Base-by-base conservation (phyloP, 2,797 vertebrate species). In the Myripristis jacobus region DNA sequence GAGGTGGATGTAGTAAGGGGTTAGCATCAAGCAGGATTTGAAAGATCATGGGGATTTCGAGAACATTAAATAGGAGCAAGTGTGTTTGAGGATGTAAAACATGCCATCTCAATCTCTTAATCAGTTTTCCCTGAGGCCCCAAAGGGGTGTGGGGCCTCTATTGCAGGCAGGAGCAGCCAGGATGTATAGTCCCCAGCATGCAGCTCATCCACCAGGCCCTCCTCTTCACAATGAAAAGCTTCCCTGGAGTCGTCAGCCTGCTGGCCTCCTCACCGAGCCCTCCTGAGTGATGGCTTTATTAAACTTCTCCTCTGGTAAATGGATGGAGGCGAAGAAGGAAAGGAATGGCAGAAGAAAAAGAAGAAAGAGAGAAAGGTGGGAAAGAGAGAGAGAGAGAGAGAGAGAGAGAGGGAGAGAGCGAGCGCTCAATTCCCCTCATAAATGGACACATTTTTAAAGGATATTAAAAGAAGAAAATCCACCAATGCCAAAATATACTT, bases 251-350 rank as follows among this genome's bases (percentile, higher is more conserved):
- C 70, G 51, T 69, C 55, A 66, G 70, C 58, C 50, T 66, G 36
- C 47, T 22, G 18, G 36, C 36, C 54, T 65, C 63, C 55, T 73
- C 72, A 52, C 13, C 77, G 54, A 79, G 52, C 66, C 70, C 34
- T 81, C 66, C 41, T 87, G 80, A 91, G 70, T 80, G 80, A 90
- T 75, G 77, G 67, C 70, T 88, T 90, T 87, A 87, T 91, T 87
- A 82, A 86, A 82, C 60, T 70, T 69, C 74, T 67, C 31, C 59
- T 69, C 70, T 87, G 79, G 70, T 75, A 82, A 63, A 66, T 73
- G 70, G 25, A 55, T 53, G 29, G 21, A 36, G 54, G 41, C 21
- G n/a, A n/a, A n/a, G n/a, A n/a, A n/a, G n/a, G n/a, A n/a, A n/a
- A n/a, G n/a, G n/a, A n/a, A n/a, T n/a, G n/a, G n/a, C n/a, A n/a